Percentiles rank a stretch among this genome's conserved stretches.
Evolutionary conservation across 2,888 invertebrate genomes (phyloP).

Genomic region (Phyllotreta striolata): DNA sequence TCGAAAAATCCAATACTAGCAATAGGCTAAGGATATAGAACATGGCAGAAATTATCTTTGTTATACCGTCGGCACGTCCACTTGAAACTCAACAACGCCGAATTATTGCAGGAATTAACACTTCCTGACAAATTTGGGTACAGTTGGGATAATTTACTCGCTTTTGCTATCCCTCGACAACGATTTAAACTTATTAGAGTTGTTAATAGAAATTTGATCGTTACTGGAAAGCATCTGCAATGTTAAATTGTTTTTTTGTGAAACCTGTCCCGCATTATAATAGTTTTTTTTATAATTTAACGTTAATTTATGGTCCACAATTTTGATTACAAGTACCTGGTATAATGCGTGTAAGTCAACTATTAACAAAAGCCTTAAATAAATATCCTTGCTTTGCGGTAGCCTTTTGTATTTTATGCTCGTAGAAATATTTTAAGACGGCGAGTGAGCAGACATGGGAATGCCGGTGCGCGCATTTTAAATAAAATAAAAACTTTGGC

Average conservation of each 20-base stretch:
- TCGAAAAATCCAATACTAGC: background rate
- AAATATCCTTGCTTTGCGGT: constrained; percentile 15
- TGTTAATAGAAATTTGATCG: no score
- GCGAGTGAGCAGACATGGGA: constrained; percentile 21
- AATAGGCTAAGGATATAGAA: constrained; percentile 9
- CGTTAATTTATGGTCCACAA: no score
- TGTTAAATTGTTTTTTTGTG: no score
- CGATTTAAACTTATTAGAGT: constrained; percentile 24
- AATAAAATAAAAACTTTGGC: constrained; percentile 35
- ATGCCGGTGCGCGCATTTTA: constrained; percentile 30
- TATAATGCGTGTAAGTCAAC: constrained; percentile 5
- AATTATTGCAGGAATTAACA: constrained; percentile 30
- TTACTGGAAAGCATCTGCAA: no score
- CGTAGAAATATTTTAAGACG: constrained; percentile 7
- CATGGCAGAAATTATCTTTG: constrained; percentile 30
- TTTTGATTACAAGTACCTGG: no score
- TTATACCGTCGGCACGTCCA: constrained; percentile 29
- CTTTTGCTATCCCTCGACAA: constrained; percentile 12
- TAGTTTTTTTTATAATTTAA: background rate
- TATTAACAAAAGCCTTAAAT: constrained; percentile 10
- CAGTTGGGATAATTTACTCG: constrained; percentile 23
- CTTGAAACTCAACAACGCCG: constrained; percentile 25
- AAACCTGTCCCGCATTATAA: background rate
- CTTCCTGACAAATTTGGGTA: constrained; percentile 26
- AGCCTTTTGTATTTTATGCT: constrained; percentile 22